Evolutionary conservation across 2,797 vertebrate genomes (phyloP), one percentile per base, ranked within the genome.

Genomic region (Anomalospiza imberbis): DNA sequence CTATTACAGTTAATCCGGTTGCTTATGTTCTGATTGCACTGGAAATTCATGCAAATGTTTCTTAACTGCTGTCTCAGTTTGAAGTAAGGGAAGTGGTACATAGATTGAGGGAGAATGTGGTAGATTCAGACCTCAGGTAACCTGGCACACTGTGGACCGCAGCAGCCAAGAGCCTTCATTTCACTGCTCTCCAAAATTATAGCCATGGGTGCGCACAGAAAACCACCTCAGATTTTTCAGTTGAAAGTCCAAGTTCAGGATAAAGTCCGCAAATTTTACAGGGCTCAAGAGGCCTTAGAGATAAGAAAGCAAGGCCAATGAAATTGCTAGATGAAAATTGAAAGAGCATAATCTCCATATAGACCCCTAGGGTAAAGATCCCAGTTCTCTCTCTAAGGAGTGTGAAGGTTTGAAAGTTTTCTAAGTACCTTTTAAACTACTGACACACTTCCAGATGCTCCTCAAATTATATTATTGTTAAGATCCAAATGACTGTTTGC

Each of bases 71-170:
- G 26, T 68, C 17, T 38, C 71, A 61, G 12, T 60, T 62, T 55
- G 14, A 79, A 84, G 61, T 8, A 44, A 61, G 36, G 31, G 24
- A 28, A 8, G 12, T 60, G 19, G 4, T 17, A 20, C 15, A 40
- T 0, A 55, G n/a, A 25, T 6, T 19, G 47, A 31, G 13, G 17
- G 40, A 66, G 17, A 73, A 29, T 0, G 0, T 28, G 14, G 2
- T 21, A 16, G 24, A 34, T 76, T 71, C 48, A 82, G 29, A 88
- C 7, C 40, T 68, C 17, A 28, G n/a, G 18, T 85, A n/a, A 26
- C 13, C 25, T 34, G 26, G 7, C 12, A 36, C 0, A 0, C 1
- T 13, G 3, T 31, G 21, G 10, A 9, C 10, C 63, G 21, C 12
- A 34, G 8, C 13, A 91, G 21, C 16, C 22, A 36, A 44, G 24